Evolutionary conservation across 2,888 invertebrate species (phyloP).

Genomic region (Scaptodrosophila latifasciaeformis): DNA sequence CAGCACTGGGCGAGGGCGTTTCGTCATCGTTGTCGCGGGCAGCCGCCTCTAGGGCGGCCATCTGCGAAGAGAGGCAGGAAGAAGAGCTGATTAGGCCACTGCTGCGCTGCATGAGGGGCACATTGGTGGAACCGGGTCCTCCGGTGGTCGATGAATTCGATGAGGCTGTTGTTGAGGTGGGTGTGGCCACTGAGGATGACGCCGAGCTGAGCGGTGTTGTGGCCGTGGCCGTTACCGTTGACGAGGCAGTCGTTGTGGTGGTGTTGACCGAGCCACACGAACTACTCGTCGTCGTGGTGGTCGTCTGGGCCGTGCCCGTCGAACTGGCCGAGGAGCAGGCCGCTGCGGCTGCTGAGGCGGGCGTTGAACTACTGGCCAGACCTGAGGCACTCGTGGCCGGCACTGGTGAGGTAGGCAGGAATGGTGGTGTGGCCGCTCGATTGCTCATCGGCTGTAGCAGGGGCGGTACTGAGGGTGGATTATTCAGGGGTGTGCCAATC

Average conservation of each 20-base stretch:
- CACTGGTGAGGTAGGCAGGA: conserved; percentile 71
- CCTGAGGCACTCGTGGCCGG: conserved; percentile 54
- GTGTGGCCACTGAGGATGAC: conserved; percentile 41
- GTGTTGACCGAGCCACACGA: conserved; percentile 51
- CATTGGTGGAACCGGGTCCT: conserved; percentile 33
- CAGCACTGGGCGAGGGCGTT: conserved; percentile 77
- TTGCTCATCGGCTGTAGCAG: conserved; percentile 78
- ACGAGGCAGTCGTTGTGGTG: conserved; percentile 34
- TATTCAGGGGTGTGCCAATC: conserved; percentile 77
- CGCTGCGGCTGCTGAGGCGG: conserved; percentile 62
- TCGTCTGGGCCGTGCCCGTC: conserved; percentile 44
- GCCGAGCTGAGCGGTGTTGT: conserved; percentile 48
- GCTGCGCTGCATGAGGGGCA: conserved; percentile 30
- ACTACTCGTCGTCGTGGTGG: conserved; percentile 23
- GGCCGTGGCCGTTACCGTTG: conserved; percentile 56
- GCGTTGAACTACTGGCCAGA: conserved; percentile 52
- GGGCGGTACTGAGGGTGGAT: conserved; percentile 79
- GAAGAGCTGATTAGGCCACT: conserved; percentile 72
- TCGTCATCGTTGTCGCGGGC: conserved; percentile 81
- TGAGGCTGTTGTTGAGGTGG: conserved; percentile 54
- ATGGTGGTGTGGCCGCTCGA: conserved; percentile 76
- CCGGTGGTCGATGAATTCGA: conserved; percentile 33
- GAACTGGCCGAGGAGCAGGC: conserved; percentile 62
- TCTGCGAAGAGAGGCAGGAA: conserved; percentile 80
- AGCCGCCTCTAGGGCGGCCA: conserved; percentile 84